phyloP scores from a whole-genome alignment of 1,140 invertebrate species.

The Yoshiicerus persimilis region DNA sequence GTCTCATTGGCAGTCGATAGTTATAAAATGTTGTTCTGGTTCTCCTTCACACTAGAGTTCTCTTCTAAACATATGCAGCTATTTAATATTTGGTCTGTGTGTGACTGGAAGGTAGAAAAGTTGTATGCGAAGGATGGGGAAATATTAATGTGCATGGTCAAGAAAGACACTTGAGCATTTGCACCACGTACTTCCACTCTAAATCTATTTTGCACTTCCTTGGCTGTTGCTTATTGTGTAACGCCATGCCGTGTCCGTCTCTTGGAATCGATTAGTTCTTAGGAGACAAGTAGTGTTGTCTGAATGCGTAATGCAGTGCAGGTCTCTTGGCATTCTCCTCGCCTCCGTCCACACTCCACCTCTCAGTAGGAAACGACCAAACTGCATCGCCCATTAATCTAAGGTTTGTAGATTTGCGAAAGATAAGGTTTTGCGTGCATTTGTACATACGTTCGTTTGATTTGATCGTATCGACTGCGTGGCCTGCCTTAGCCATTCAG shows the following conservation, averaged over 20 bases:
- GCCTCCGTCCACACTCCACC: neutral
- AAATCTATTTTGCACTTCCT: neutral
- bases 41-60: neutral
- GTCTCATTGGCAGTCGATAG: neutral
- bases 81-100: neutral
- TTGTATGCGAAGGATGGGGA: too few relatives aligned
- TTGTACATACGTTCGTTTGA: neutral
- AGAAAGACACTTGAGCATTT: neutral
- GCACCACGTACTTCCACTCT: neutral
- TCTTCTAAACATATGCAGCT: too few relatives aligned
- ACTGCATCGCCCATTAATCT: neutral
- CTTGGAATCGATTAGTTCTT: neutral
- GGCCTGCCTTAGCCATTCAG: neutral
- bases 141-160: neutral
- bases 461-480: neutral
- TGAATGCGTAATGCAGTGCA: neutral
- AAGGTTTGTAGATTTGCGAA: neutral
- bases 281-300: neutral
- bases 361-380: neutral
- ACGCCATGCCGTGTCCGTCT: neutral
- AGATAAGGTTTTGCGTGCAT: neutral
- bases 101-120: neutral
- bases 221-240: neutral
- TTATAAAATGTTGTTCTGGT: neutral
- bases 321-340: neutral